phyloP scores from a whole-genome alignment of 2,888 invertebrate species.

The Dugesia japonica region DNA sequence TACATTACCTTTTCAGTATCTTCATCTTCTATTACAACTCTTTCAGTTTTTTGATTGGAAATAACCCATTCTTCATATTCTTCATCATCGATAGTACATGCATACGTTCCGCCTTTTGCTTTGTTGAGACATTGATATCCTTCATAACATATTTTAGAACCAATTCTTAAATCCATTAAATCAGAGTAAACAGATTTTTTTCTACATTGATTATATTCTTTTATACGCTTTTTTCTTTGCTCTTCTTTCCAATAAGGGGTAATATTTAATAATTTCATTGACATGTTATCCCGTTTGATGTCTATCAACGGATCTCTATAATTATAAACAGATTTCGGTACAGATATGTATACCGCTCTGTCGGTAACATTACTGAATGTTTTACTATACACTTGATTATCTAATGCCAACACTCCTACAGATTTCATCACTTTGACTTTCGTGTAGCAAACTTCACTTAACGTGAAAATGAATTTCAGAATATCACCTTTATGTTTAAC shows the following conservation, averaged over 20 bases:
- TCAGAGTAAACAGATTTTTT: background rate
- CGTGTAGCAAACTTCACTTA: background rate
- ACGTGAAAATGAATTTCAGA: background rate
- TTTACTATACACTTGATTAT: background rate
- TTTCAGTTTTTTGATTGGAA: background rate
- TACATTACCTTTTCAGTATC: background rate
- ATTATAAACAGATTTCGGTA: background rate
- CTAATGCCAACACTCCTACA: background rate
- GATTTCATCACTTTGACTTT: background rate
- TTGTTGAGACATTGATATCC: background rate
- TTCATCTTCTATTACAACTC: background rate
- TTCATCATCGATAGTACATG: background rate
- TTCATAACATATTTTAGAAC: background rate
- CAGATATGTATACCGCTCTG: background rate
- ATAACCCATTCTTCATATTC: background rate
- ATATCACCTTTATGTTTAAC: slow-evolving; percentile 1
- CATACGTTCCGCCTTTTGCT: background rate
- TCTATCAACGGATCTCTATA: background rate
- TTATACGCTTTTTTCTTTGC: slow-evolving; percentile 6
- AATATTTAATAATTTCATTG: background rate
- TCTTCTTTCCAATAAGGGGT: background rate
- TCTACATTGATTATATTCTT: slow-evolving; percentile 15
- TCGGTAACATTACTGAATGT: background rate
- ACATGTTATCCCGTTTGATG: background rate
- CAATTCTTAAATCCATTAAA: background rate